Conservation (phyloP, 1,140 invertebrate genomes). For the Drosophila azteca region DNA sequence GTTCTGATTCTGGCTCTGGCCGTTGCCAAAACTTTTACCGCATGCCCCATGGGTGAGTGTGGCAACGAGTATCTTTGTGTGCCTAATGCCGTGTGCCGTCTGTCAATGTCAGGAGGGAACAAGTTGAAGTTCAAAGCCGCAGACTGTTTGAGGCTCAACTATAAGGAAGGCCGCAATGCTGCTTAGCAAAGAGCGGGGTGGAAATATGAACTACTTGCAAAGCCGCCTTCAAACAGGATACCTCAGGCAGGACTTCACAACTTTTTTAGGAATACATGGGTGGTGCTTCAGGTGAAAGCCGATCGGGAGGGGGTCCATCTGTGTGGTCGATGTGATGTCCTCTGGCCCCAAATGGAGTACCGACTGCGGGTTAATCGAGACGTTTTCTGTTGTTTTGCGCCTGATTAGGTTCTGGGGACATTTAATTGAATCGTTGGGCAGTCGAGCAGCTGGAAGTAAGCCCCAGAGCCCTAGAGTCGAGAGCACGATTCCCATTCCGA, state of each 20-base stretch:
- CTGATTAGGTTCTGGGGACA: constrained; percentile 34
- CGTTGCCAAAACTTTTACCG: constrained; percentile 16
- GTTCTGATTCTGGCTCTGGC: constrained; percentile 11
- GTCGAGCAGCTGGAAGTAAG: constrained; percentile 41
- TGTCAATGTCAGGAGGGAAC: constrained; percentile 27
- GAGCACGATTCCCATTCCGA: background rate
- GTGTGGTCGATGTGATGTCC: background rate
- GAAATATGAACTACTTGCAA: no score
- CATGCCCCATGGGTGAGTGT: no score
- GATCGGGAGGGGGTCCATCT: no score
- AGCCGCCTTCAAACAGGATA: no score
- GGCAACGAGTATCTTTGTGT: background rate
- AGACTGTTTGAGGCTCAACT: no score
- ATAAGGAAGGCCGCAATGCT: no score
- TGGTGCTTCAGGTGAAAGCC: no score
- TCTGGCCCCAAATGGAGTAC: background rate
- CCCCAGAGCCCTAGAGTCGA: background rate
- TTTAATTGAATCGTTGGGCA: constrained; percentile 57
- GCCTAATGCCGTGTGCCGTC: background rate
- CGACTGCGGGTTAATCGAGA: constrained; percentile 18
- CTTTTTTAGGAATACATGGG: no score
- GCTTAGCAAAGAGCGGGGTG: no score
- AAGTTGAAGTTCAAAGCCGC: background rate
- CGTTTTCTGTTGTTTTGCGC: constrained; percentile 15
- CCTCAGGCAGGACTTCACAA: no score